Base-by-base conservation (phyloP, 2,113 vertebrate species). In the Trematocara nigrifrons region DNA sequence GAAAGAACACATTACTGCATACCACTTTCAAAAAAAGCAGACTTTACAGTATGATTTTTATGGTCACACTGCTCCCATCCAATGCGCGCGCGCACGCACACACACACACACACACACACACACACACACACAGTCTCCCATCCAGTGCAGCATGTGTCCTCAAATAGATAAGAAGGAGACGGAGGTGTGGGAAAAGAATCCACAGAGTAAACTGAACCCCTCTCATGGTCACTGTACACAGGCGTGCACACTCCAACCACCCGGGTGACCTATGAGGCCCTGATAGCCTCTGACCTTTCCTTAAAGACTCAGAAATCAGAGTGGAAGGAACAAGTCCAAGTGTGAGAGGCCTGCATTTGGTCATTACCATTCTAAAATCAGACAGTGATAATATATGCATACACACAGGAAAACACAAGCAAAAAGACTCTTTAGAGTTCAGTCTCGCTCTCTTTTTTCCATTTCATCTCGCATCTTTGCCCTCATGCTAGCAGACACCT, bases 121-220 rank as follows among this genome's bases (percentile, higher is more conserved):
- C 84, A 52, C 80, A 53, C 56, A 47, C 87, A 61, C 69, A 66
- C 81, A 64, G 31, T 53, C 78, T 83, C 66, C 51, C 79, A 79
- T 57, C 81, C 78, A 87, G 53, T 83, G 86, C 76, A 90, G 90
- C 89, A 88, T 92, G 91, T 92, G 93, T 94, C 93, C 90, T 92
- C 82, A 86, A 82, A 93, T 89, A 91, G 87, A 93, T 91, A 90
- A 89, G 92, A 47, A 86, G 84, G 83, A 87, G 84, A 87, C 16
- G 59, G 87, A 94, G 92, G 90, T 92, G 91, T 93, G 93, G 91
- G 94, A 94, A 95, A 94, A 49, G 88, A 91, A 89, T 93, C 91
- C 93, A 95, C 87, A 86, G 94, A 91, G 92, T 94, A 92, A 92
- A 93, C 82, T 87, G 84, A 90, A 89, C 89, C 86, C 86, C 86